Conservation (phyloP, 2,113 vertebrate species). For the Syrmaticus mikado region DNA sequence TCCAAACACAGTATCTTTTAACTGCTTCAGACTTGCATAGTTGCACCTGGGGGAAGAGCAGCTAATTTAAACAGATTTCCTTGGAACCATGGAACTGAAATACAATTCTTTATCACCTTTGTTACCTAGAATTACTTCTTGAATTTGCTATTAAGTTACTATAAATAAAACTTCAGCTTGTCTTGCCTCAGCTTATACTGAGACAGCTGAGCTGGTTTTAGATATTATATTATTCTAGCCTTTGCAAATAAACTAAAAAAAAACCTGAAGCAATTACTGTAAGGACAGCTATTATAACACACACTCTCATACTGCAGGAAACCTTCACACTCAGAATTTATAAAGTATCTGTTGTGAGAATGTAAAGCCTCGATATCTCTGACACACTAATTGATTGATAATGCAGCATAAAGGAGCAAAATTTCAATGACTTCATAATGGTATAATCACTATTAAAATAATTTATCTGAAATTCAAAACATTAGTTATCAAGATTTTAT, state of each 20-base stretch:
- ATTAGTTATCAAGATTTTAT: background rate
- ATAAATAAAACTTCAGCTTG: background rate
- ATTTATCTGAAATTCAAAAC: slow-evolving; percentile 3
- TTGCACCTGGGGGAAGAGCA: background rate
- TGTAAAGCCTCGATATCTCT: background rate
- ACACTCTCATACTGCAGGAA: background rate
- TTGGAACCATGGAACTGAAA: background rate
- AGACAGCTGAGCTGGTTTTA: background rate
- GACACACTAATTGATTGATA: background rate
- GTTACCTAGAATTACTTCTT: background rate
- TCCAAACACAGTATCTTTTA: background rate
- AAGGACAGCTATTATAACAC: background rate
- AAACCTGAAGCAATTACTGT: background rate
- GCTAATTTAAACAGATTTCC: background rate
- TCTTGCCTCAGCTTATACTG: background rate
- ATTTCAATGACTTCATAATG: background rate
- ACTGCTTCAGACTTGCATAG: background rate
- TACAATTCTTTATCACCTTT: background rate
- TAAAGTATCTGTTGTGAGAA: background rate
- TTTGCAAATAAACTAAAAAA: background rate
- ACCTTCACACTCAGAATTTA: background rate
- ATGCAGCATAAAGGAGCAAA: background rate
- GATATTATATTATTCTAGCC: background rate
- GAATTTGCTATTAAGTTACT: background rate
- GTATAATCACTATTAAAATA: background rate